phyloP scores from a whole-genome alignment of 1,140 invertebrate species.

The Procambarus virginalis region DNA sequence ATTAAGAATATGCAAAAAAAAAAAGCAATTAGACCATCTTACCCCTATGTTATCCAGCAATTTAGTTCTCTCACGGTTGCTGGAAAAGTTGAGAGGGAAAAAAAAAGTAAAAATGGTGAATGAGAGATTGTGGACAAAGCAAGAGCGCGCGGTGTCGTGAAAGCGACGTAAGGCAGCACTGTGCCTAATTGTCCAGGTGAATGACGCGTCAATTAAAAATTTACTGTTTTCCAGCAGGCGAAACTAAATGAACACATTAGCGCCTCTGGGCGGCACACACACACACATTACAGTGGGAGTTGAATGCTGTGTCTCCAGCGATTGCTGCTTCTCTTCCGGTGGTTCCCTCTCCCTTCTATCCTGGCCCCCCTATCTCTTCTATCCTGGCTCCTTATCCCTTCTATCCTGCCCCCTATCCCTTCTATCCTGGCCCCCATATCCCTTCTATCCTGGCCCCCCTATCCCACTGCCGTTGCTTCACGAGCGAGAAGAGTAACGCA shows the following conservation, averaged over 20 bases:
- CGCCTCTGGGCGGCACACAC: background rate
- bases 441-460: background rate
- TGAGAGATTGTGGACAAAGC: background rate
- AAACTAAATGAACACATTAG: slow-evolving; percentile 60
- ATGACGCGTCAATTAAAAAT: slow-evolving; percentile 62
- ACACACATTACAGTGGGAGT: slow-evolving; percentile 40
- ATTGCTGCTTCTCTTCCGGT: background rate
- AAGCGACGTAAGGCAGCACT: slow-evolving; percentile 2
- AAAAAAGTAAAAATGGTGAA: background rate
- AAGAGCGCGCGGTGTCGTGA: slow-evolving; percentile 21
- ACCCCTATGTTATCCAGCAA: background rate
- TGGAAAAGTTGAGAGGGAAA: background rate
- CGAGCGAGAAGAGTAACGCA: too few relatives aligned
- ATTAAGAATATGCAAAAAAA: background rate
- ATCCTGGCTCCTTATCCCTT: background rate
- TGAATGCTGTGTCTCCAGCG: slow-evolving; percentile 42
- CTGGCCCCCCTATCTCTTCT: background rate
- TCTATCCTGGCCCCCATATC: background rate
- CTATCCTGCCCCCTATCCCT: background rate
- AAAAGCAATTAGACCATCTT: background rate
- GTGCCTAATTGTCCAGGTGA: slow-evolving; percentile 44
- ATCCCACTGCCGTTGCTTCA: too few relatives aligned
- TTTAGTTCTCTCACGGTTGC: too few relatives aligned
- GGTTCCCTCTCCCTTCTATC: background rate
- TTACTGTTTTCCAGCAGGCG: slow-evolving; percentile 48